Conservation (phyloP, 2,113 vertebrate species). For the Vireo altiloquus region DNA sequence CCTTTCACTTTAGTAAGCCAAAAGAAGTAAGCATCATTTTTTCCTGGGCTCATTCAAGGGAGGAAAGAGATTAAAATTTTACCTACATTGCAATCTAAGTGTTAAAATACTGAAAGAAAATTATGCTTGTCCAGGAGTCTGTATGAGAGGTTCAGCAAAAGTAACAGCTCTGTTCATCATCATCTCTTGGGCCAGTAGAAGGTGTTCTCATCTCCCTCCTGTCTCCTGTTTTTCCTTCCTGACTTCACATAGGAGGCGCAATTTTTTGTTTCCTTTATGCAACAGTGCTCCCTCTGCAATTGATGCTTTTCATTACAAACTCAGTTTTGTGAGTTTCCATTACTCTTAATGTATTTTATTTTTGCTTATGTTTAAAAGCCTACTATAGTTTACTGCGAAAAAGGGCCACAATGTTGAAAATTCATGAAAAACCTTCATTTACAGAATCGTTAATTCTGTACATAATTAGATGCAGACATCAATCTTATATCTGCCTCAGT, state of each 20-base stretch:
- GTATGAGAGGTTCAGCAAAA: background rate
- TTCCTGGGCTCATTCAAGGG: background rate
- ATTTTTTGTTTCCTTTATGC: background rate
- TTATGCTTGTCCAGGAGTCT: background rate
- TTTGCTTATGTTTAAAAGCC: background rate
- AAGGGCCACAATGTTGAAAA: background rate
- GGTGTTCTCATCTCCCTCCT: background rate
- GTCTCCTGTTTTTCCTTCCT: background rate
- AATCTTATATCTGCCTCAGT: background rate
- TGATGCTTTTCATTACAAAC: background rate
- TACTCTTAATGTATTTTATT: background rate
- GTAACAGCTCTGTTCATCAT: background rate
- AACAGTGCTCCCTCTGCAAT: background rate
- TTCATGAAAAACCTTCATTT: background rate
- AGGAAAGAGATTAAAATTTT: background rate
- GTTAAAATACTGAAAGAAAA: background rate
- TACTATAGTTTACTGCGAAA: background rate
- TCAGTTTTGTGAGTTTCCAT: background rate
- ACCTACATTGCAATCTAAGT: background rate
- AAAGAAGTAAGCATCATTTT: background rate
- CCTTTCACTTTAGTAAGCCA: background rate
- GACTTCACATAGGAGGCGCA: background rate
- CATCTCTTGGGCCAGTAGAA: background rate
- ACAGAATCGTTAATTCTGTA: fast-evolving
- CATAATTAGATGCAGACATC: background rate